phyloP scores from a whole-genome alignment of 2,113 vertebrate species.

The Emydocephalus ijimae region DNA sequence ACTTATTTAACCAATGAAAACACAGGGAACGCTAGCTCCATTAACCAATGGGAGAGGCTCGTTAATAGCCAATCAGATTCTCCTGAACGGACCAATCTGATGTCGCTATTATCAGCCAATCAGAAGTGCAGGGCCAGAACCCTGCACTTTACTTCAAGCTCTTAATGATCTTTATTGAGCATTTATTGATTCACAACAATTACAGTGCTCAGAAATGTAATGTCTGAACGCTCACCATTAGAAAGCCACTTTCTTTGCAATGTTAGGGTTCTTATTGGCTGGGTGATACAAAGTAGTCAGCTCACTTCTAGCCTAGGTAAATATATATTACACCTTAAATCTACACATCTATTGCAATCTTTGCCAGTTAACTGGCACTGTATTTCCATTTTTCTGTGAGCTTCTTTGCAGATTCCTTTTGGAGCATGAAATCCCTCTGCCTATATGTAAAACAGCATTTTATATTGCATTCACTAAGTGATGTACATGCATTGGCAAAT shows the following conservation, averaged over 20 bases:
- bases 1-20: too few species aligned
- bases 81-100: too few species aligned
- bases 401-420: neutral
- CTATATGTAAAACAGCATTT: neutral
- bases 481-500: neutral
- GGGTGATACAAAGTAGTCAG: neutral
- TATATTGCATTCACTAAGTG: neutral
- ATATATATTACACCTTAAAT: neutral
- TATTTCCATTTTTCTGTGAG: neutral
- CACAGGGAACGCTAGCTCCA: too few species aligned
- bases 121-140: too few species aligned
- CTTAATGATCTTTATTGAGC: too few species aligned
- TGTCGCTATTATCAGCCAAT: too few species aligned
- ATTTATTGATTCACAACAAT: too few species aligned
- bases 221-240: neutral
- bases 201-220: neutral
- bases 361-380: neutral
- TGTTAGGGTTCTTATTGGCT: neutral
- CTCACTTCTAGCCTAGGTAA: neutral
- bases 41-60: too few species aligned
- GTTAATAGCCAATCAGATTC: too few species aligned
- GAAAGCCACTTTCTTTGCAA: neutral
- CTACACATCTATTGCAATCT: neutral
- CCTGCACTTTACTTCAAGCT: too few species aligned
- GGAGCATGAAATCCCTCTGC: neutral